Percentiles rank a stretch among this genome's conserved stretches.
These are phyloP conservation scores for Sus scrofa DNA, from an alignment of 2,113 vertebrate genomes.

Conservation along the genomic window DNA sequence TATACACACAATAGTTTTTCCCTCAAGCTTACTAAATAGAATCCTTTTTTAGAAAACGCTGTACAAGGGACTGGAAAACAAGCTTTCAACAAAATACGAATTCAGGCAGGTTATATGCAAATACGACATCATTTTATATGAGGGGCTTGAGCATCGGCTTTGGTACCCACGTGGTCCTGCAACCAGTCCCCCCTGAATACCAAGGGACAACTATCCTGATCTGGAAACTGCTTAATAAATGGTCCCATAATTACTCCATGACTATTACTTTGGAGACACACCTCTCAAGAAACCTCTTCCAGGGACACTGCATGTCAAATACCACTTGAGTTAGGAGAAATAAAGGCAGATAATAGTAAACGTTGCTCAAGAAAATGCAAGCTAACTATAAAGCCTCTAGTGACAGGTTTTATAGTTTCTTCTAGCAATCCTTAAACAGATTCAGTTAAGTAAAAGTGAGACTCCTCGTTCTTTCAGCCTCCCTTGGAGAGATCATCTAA, in stretches of 20 bases:
- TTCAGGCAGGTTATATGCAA: neutral
- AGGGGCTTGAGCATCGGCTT: neutral
- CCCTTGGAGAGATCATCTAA: neutral
- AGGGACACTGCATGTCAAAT: neutral
- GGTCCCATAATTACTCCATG: neutral
- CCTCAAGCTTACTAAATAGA: too few species aligned
- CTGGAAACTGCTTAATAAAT: slow-evolving; percentile 26
- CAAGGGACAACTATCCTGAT: neutral
- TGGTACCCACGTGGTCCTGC: neutral
- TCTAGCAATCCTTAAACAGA: neutral
- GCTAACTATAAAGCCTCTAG: neutral
- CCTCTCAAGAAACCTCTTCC: slow-evolving; percentile 32
- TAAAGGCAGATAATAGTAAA: slow-evolving; percentile 22
- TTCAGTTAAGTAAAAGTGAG: neutral
- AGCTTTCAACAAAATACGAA: too few species aligned
- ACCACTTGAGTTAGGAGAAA: slow-evolving; percentile 29
- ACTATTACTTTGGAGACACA: slow-evolving; percentile 5
- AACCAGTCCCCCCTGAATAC: neutral
- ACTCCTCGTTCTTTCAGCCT: neutral
- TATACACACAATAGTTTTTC: too few species aligned
- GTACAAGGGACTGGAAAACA: too few species aligned
- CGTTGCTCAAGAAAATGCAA: slow-evolving; percentile 33
- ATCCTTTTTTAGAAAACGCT: too few species aligned
- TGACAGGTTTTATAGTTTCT: neutral
- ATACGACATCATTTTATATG: neutral